phyloP scores from a whole-genome alignment of 2,797 vertebrate genomes.

The Peromyscus melanophrys region DNA sequence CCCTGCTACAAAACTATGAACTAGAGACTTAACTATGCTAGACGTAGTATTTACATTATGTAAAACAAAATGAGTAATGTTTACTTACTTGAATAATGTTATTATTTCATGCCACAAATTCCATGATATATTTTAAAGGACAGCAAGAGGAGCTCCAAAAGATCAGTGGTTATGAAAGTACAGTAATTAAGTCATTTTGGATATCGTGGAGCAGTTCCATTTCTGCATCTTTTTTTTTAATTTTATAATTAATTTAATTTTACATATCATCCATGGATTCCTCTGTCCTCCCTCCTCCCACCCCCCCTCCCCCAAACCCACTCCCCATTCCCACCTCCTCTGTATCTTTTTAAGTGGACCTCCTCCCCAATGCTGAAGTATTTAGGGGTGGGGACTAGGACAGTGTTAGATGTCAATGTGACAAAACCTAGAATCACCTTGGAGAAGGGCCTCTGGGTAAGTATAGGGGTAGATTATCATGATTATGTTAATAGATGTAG shows the following conservation, averaged over 20 bases:
- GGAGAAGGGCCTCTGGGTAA: not conserved
- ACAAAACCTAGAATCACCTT: not conserved
- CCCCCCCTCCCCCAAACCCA: too few species aligned
- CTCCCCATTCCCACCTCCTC: too few species aligned
- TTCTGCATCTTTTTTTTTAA: not conserved
- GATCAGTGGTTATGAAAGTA: not conserved
- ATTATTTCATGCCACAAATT: conserved; percentile 37
- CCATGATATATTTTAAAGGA: conserved; percentile 11
- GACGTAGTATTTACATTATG: not conserved
- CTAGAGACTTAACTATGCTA: conserved; percentile 28
- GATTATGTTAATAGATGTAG: not conserved
- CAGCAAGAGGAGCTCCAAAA: not conserved
- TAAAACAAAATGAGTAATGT: not conserved
- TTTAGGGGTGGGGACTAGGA: not conserved
- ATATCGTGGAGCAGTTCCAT: not conserved
- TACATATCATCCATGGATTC: too few species aligned
- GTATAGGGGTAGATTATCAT: not conserved
- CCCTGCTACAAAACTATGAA: conserved; percentile 35
- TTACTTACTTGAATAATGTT: not conserved
- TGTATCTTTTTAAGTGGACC: not conserved
- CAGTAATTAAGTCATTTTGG: not conserved
- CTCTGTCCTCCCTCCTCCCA: too few species aligned
- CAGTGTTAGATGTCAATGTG: not conserved
- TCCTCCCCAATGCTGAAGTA: not conserved
- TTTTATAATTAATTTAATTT: too few species aligned